A percentile compares a stretch with the other conserved stretches of the same genome.
These are phyloP conservation scores for Diloba caeruleocephala DNA, from an alignment of 2,888 invertebrate genomes.

Conservation along the genomic window DNA sequence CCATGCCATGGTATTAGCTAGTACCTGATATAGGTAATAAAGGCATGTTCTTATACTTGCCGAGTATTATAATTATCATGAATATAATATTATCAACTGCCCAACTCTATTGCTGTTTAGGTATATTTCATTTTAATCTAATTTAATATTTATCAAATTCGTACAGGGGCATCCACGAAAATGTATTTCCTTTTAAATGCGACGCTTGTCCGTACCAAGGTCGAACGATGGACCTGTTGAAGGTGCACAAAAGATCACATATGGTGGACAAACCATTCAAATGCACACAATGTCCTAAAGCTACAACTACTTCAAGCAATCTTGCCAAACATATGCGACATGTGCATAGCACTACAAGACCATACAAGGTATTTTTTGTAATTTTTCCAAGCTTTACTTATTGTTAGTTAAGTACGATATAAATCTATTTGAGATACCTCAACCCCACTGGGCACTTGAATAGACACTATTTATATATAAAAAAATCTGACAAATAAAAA, in stretches of 20 bases:
- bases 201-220: conserved; percentile 82
- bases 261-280: conserved; percentile 80
- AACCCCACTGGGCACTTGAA: too few relatives aligned
- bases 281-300: conserved; percentile 78
- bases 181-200: conserved; percentile 82
- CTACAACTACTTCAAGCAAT: conserved; percentile 81
- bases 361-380: conserved; percentile 78
- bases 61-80: too few relatives aligned
- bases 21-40: too few relatives aligned
- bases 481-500: too few relatives aligned
- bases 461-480: too few relatives aligned
- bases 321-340: conserved; percentile 82
- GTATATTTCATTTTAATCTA: too few relatives aligned
- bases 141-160: background rate
- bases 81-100: too few relatives aligned
- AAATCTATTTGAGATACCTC: too few relatives aligned
- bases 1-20: too few relatives aligned
- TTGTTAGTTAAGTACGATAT: background rate
- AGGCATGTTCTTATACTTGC: too few relatives aligned
- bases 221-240: conserved; percentile 78
- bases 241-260: conserved; percentile 80
- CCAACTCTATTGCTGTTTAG: too few relatives aligned
- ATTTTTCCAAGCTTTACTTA: too few relatives aligned
- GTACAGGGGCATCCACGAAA: conserved; percentile 74
- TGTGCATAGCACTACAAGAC: conserved; percentile 79